phyloP scores from a whole-genome alignment of 2,888 invertebrate species.

The Allacma fusca region DNA sequence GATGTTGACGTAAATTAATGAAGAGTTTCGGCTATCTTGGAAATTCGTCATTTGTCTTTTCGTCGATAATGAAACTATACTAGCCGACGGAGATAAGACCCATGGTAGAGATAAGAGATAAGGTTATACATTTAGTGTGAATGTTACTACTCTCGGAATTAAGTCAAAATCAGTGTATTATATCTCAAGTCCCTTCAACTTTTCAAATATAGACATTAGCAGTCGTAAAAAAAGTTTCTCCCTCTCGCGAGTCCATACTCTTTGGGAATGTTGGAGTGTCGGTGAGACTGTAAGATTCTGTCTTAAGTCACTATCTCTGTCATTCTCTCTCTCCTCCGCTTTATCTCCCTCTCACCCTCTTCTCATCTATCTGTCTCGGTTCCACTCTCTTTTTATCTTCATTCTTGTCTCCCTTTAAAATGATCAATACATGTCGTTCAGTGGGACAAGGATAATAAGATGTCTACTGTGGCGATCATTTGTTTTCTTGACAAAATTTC shows the following conservation, averaged over 20 bases:
- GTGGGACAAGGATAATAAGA: neutral
- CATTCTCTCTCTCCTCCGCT: neutral
- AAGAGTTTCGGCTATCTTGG: too few species aligned
- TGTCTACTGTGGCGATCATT: neutral
- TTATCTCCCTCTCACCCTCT: neutral
- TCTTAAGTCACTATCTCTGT: conserved; percentile 1
- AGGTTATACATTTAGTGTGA: too few species aligned
- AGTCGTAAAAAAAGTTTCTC: neutral
- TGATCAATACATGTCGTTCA: neutral
- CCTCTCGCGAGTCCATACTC: neutral
- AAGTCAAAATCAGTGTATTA: neutral
- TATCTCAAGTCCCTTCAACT: neutral
- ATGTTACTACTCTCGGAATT: neutral
- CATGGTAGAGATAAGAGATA: too few species aligned
- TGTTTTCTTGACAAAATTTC: neutral
- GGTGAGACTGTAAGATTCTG: neutral
- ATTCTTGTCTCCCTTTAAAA: neutral
- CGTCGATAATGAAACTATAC: too few species aligned
- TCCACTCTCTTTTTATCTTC: neutral
- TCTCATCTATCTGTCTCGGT: neutral
- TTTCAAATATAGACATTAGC: neutral
- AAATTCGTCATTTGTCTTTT: too few species aligned
- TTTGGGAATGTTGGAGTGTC: neutral
- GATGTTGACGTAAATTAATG: too few species aligned
- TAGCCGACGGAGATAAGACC: too few species aligned